These are phyloP conservation scores for Lutjanus argentimaculatus DNA, from an alignment of 2,797 vertebrate species.

Conservation along the genomic window DNA sequence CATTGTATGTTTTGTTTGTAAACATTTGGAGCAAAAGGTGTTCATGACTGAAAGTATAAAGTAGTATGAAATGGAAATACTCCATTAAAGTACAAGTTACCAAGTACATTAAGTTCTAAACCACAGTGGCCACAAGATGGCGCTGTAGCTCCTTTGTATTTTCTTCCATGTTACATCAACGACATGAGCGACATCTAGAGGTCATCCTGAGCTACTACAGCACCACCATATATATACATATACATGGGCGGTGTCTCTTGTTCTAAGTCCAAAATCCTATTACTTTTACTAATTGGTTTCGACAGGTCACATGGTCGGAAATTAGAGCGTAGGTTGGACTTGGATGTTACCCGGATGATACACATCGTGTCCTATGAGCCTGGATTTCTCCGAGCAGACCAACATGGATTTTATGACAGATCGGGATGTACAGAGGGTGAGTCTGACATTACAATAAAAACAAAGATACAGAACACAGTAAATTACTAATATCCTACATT, in stretches of 20 bases:
- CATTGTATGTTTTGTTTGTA: neutral
- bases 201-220: neutral
- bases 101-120: neutral
- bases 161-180: neutral
- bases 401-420: constrained; percentile 83
- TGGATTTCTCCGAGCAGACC: neutral
- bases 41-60: neutral
- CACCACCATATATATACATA: no score
- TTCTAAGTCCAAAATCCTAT: constrained; percentile 69
- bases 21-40: neutral
- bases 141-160: neutral
- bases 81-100: neutral
- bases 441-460: neutral
- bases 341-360: constrained; percentile 33
- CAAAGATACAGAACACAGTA: neutral
- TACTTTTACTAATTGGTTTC: constrained; percentile 47
- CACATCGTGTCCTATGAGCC: neutral
- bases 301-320: constrained; percentile 62
- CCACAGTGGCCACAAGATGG: neutral
- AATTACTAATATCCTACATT: no score
- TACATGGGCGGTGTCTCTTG: accelerated
- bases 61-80: no score
- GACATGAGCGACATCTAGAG: constrained; percentile 38
- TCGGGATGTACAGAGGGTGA: constrained; percentile 80
- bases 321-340: neutral